A percentile compares a stretch with the other conserved stretches of the same genome.
Evolutionary conservation across 2,888 invertebrate species (phyloP).

Genomic region (Cephus pygmeus): DNA sequence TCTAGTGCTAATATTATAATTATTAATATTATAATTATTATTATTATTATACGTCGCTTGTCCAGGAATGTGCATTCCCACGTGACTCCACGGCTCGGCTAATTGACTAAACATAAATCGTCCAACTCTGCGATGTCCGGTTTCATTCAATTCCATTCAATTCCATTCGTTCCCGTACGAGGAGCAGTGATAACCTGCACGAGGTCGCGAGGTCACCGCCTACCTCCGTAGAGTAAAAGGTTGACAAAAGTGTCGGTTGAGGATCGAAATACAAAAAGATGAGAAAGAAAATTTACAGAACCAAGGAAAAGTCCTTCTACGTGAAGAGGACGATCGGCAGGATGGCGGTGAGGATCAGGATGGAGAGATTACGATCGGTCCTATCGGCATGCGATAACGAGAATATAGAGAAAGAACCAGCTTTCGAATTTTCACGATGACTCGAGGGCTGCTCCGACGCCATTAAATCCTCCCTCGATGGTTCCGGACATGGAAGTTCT

Average conservation of each 20-base stretch:
- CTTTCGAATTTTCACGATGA: constrained; percentile 52
- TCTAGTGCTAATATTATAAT: neutral
- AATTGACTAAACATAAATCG: neutral
- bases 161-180: too few species aligned
- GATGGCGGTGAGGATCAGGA: constrained; percentile 35
- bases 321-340: constrained; percentile 43
- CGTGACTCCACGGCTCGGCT: neutral
- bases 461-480: constrained; percentile 60
- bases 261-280: constrained; percentile 7
- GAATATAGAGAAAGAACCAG: constrained; percentile 48
- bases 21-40: too few species aligned
- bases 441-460: constrained; percentile 61
- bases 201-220: too few species aligned
- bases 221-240: too few species aligned
- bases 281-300: constrained; percentile 13
- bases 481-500: constrained; percentile 57
- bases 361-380: constrained; percentile 24
- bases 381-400: constrained; percentile 30
- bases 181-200: too few species aligned
- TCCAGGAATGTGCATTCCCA: neutral
- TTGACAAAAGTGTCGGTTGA: too few species aligned
- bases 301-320: constrained; percentile 43
- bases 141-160: too few species aligned
- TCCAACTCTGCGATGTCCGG: neutral
- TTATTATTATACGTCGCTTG: neutral